Base-by-base conservation (phyloP, 2,113 vertebrate species). In the Lathamus discolor region DNA sequence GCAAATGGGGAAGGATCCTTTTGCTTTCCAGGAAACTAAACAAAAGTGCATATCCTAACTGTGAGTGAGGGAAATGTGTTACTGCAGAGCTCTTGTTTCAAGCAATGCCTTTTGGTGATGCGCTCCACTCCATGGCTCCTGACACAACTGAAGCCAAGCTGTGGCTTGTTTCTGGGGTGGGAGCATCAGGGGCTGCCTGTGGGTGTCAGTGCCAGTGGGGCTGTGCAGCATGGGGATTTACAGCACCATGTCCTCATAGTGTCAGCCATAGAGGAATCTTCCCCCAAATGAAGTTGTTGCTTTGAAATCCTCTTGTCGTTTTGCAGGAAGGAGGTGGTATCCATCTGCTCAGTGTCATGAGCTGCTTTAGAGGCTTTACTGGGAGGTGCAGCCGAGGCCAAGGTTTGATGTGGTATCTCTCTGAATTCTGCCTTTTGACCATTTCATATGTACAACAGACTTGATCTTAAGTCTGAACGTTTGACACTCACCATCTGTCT, bases 21-120 rank as follows among this genome's bases (percentile, higher is more conserved):
- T 78, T 89, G 81, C 69, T 92, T 81, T 94, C 84, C 73, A 55
- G 74, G 51, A 87, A 89, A 49, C 62, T 31, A 44, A 91, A 52
- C 3, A 8, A 54, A 75, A 76, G 57, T 0, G 0, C 1, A 0
- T 70, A 44, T 46, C 41, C 37, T 44, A 90, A n/a, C 46, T 67
- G 69, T 0, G 3, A 69, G 63, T 0, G 0, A 77, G 28, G 41
- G 63, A 88, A 70, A 37, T 62, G 44, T 66, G n/a, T 44, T 93
- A 72, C 74, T 54, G 27, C 31, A 37, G 35, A 62, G 59, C n/a
- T 86, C 31, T 87, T 69, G 20, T 59, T 86, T 51, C 35, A 39
- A 13, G 54, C 12, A 23, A 5, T 43, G 78, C 25, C 37, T 92
- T 74, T 57, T 33, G 66, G 49, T 0, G 1, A 43, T 29, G n/a